Percentiles rank a stretch among this genome's conserved stretches.
phyloP scores from a whole-genome alignment of 2,888 invertebrate species.

The Hedychridium roseum region DNA sequence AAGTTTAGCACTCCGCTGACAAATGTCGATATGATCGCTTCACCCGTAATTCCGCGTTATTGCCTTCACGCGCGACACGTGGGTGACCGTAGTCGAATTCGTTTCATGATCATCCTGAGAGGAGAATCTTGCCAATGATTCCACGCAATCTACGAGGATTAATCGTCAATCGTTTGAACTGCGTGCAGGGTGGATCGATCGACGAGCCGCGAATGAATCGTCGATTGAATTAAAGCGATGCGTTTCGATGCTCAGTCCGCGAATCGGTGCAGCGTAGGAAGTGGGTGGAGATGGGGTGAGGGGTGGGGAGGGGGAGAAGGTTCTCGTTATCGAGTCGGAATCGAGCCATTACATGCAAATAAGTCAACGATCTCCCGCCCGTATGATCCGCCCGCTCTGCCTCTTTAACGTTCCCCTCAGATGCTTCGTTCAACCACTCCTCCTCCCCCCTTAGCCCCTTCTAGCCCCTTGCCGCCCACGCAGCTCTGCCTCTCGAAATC shows the following conservation, averaged over 20 bases:
- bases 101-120: background rate
- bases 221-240: no score
- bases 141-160: background rate
- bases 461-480: constrained; percentile 7
- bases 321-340: constrained; percentile 43
- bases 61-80: no score
- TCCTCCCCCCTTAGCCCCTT: constrained; percentile 1
- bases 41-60: no score
- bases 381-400: constrained; percentile 21
- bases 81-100: background rate
- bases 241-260: no score
- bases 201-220: no score
- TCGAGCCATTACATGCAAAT: constrained; percentile 58
- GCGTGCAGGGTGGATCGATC: constrained; percentile 13
- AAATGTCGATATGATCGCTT: no score
- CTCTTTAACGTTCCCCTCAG: constrained; percentile 2
- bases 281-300: no score
- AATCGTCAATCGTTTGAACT: no score
- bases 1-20: no score
- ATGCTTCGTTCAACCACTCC: constrained; percentile 1
- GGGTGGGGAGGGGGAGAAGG: no score
- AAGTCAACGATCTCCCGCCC: constrained; percentile 40
- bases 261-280: no score
- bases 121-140: no score
- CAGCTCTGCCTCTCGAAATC: constrained; percentile 16